Evolutionary conservation across 2,797 vertebrate genomes (phyloP).

Genomic region (Argyrosomus regius): DNA sequence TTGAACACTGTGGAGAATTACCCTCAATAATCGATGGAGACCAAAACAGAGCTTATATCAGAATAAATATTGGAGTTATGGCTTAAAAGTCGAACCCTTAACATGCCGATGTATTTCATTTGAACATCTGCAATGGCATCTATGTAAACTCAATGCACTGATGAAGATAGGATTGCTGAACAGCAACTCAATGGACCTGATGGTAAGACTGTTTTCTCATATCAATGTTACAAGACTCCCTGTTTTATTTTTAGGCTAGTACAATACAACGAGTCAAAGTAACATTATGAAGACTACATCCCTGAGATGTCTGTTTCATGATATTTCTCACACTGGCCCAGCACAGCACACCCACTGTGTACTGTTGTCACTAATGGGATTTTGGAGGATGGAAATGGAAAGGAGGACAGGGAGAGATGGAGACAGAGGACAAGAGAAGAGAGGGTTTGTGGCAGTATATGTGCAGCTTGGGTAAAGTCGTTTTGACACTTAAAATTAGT

Average conservation of each 20-base stretch:
- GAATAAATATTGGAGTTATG: background rate
- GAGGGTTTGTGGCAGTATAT: slow-evolving; percentile 8
- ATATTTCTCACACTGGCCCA: slow-evolving; percentile 41
- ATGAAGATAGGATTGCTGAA: background rate
- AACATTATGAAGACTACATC: slow-evolving; percentile 16
- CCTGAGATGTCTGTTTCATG: slow-evolving; percentile 26
- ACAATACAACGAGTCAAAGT: background rate
- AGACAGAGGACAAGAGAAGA: slow-evolving; percentile 4
- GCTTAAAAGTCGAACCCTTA: background rate
- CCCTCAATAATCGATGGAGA: no score
- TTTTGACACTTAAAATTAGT: slow-evolving; percentile 14
- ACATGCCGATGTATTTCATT: background rate
- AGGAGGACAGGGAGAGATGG: slow-evolving; percentile 34
- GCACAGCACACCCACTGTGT: slow-evolving; percentile 26
- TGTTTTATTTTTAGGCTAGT: slow-evolving; percentile 2
- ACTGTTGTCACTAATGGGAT: slow-evolving; percentile 66
- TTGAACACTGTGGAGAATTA: no score
- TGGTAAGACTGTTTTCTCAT: no score
- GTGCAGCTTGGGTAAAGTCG: slow-evolving; percentile 16
- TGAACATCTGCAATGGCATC: background rate
- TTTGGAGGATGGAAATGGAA: slow-evolving; percentile 59
- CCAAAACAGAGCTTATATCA: no score
- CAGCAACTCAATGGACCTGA: no score
- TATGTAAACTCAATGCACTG: background rate
- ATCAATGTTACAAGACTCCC: background rate